Conservation (phyloP, 2,113 vertebrate species). For the Phylloscopus trochiloides region DNA sequence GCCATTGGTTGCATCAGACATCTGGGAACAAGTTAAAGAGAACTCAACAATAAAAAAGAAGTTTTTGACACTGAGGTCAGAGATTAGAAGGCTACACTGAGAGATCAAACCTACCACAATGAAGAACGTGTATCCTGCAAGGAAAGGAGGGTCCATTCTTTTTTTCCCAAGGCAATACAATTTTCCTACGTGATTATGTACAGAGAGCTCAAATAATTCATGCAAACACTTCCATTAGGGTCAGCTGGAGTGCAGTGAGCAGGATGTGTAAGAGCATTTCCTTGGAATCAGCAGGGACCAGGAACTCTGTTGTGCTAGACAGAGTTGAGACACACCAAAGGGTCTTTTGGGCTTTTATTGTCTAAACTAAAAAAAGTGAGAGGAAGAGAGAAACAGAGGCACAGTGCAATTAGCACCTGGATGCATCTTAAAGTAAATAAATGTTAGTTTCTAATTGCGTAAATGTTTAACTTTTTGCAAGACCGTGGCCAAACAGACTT, state of each 20-base stretch:
- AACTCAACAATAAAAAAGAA: not conserved
- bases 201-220: constrained; percentile 6
- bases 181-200: constrained; percentile 20
- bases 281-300: not conserved
- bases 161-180: not conserved
- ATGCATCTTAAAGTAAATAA: not conserved
- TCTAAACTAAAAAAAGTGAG: not conserved
- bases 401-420: not conserved
- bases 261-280: constrained; percentile 1
- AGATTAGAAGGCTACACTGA: not conserved
- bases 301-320: constrained; percentile 1
- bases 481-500: not conserved
- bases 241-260: not conserved
- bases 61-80: constrained; percentile 2
- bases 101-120: not conserved
- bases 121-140: not conserved
- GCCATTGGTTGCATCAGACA: not conserved
- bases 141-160: not conserved
- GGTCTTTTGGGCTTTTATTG: not conserved
- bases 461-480: not conserved
- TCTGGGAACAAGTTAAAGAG: not conserved
- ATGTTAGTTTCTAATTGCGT: not conserved
- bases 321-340: not conserved
- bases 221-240: constrained; percentile 1
- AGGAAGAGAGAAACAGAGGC: not conserved